A percentile compares a stretch with the other conserved stretches of the same genome.
Evolutionary conservation across 2,797 vertebrate species (phyloP).

Genomic region (Netta rufina): DNA sequence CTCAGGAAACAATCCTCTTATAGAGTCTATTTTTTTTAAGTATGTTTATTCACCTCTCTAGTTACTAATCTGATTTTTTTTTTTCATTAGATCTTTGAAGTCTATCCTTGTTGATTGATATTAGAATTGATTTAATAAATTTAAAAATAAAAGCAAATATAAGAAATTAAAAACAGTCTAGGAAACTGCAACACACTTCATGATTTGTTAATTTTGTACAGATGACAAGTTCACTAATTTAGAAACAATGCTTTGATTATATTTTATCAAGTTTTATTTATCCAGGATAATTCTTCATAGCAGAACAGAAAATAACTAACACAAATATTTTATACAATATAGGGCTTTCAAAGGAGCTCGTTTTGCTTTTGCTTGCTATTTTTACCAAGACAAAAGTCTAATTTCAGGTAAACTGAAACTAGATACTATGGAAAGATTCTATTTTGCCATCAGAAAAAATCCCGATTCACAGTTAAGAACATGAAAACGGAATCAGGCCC

Average conservation of each 20-base stretch:
- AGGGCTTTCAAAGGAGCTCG: background rate
- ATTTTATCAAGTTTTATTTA: background rate
- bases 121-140: background rate
- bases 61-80: background rate
- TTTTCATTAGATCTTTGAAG: background rate
- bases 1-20: constrained; percentile 7
- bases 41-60: background rate
- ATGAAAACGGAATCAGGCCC: background rate
- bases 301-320: background rate
- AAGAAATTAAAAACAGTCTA: background rate
- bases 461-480: background rate
- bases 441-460: background rate
- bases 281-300: background rate
- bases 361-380: background rate
- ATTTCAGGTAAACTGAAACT: background rate
- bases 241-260: background rate
- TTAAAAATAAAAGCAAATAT: background rate
- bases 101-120: background rate
- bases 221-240: background rate
- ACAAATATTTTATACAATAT: background rate
- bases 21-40: background rate
- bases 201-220: background rate
- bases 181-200: background rate
- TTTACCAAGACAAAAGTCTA: background rate
- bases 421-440: background rate